A percentile compares a stretch with the other conserved stretches of the same genome.
Conservation (phyloP, 1,140 invertebrate genomes). For the Drosophila pectinifera region DNA sequence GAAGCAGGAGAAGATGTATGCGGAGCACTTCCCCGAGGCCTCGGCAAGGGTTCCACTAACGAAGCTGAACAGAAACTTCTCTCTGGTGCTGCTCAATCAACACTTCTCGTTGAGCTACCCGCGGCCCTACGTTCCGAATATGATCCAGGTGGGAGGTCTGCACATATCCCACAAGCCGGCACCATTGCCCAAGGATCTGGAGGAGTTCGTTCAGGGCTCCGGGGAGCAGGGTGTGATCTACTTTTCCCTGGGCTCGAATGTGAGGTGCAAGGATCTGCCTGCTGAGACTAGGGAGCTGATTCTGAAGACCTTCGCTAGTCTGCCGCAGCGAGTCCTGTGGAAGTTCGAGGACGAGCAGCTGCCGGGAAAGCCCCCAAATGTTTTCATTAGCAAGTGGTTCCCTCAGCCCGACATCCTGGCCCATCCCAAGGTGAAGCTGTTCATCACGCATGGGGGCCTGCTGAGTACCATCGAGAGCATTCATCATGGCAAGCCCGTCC, state of each 20-base stretch:
- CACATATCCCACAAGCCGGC: slow-evolving; percentile 84
- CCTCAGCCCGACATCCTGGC: slow-evolving; percentile 90
- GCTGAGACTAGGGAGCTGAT: slow-evolving; percentile 85
- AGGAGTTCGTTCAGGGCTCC: slow-evolving; percentile 86
- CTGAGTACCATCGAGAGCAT: slow-evolving; percentile 90
- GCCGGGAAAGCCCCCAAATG: slow-evolving; percentile 87
- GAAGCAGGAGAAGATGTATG: slow-evolving; percentile 68
- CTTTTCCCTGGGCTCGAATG: slow-evolving; percentile 88
- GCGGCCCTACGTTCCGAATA: slow-evolving; percentile 86
- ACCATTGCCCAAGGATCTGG: slow-evolving; percentile 84
- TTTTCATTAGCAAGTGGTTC: slow-evolving; percentile 89
- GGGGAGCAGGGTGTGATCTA: slow-evolving; percentile 87
- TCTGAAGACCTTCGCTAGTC: slow-evolving; percentile 86
- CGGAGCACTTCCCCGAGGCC: slow-evolving; percentile 84
- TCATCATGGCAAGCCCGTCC: slow-evolving; percentile 89
- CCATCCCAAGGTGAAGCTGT: slow-evolving; percentile 88
- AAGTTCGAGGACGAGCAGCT: slow-evolving; percentile 88
- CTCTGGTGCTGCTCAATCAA: slow-evolving; percentile 86
- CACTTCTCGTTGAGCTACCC: slow-evolving; percentile 86
- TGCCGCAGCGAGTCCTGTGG: slow-evolving; percentile 89
- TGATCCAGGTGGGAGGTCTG: slow-evolving; percentile 87
- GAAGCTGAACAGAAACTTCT: slow-evolving; percentile 83
- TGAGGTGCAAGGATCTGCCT: slow-evolving; percentile 86
- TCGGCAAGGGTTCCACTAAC: slow-evolving; percentile 60
- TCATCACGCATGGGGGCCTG: slow-evolving; percentile 91